Evolutionary conservation across 1,140 invertebrate genomes (phyloP), one percentile per base, ranked within the genome.

Genomic region (Drosophila rufa): DNA sequence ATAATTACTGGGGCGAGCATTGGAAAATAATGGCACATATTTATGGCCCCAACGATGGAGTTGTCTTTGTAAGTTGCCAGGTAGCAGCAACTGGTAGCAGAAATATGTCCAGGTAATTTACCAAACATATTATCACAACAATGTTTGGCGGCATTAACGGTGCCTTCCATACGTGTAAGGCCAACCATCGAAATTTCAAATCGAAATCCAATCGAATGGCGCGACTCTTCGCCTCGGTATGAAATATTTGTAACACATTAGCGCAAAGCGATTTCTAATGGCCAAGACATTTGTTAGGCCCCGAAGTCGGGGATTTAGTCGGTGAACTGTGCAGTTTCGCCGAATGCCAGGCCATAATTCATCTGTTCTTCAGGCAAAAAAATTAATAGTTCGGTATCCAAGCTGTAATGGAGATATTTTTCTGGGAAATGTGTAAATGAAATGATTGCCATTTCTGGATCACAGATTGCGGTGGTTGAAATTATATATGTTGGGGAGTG

Each of bases 161-260:
- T 83, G 76, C 83, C 62, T 89, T 71, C 76, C 75, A 87, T 80
- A 71, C 57, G 68, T 60, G 51, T 48, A 79, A 46, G 4, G 57
- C 57, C 62, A 60, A 42, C 50, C 25, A 58, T 46, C 73, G 22
- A 73, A 74, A 74, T 80, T 30, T 30, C 27, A 30, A 36, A 30
- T 30, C 30, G 30, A 30, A 30, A 57, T 47, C 60, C 68, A 65
- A 48, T 45, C 30, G 36, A 42, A 53, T 25, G 22, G 14, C 33
- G 19, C 33, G 19, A 25, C 19, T 47, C 53, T 53, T 67, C 12
- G 69, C 27, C 33, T 27, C 47, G 50, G 22, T 27, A 83, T 87
- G 84, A 87, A 90, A 87, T 87, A 87, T 87, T 89, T 84, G 85
- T 87, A 89, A 84, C 84, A 90, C 84, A 87, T 87, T 87, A 87